Percentiles rank a stretch among this genome's conserved stretches.
These are phyloP conservation scores for Myotis lucifugus DNA, from an alignment of 2,113 vertebrate genomes.

Conservation along the genomic window DNA sequence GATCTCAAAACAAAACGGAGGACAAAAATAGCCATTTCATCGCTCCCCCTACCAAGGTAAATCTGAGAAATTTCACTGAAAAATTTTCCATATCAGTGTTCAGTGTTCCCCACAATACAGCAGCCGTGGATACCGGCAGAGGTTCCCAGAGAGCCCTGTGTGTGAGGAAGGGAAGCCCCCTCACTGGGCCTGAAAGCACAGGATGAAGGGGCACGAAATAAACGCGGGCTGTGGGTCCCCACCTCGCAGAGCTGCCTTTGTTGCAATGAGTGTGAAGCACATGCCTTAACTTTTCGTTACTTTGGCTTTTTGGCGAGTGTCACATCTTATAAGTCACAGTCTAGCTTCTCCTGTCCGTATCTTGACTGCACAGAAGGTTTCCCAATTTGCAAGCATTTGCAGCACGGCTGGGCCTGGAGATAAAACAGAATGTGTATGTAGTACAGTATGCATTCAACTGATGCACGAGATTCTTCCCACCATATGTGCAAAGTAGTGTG, in stretches of 20 bases:
- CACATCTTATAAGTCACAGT: constrained; percentile 84
- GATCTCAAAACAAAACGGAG: background rate
- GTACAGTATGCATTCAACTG: constrained; percentile 86
- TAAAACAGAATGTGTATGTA: constrained; percentile 89
- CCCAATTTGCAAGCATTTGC: constrained; percentile 88
- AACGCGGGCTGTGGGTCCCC: background rate
- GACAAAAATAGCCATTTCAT: background rate
- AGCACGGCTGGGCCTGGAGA: constrained; percentile 87
- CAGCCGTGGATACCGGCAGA: background rate
- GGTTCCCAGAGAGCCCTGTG: background rate
- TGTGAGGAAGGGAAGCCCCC: background rate
- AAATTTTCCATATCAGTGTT: background rate
- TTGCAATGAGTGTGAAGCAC: constrained; percentile 41
- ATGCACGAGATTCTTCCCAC: constrained; percentile 85
- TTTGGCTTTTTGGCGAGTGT: constrained; percentile 82
- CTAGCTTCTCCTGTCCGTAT: constrained; percentile 85
- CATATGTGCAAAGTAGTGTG: constrained; percentile 86
- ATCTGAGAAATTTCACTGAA: background rate
- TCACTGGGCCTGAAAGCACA: background rate
- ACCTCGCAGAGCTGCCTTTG: constrained; percentile 58
- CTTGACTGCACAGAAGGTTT: constrained; percentile 87
- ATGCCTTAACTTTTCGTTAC: constrained; percentile 60
- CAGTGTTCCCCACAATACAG: background rate
- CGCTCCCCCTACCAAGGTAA: background rate
- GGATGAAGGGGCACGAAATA: no score